Evolutionary conservation across 2,113 vertebrate species (phyloP), one percentile per base, ranked within the genome.

Genomic region (Channa maculata): DNA sequence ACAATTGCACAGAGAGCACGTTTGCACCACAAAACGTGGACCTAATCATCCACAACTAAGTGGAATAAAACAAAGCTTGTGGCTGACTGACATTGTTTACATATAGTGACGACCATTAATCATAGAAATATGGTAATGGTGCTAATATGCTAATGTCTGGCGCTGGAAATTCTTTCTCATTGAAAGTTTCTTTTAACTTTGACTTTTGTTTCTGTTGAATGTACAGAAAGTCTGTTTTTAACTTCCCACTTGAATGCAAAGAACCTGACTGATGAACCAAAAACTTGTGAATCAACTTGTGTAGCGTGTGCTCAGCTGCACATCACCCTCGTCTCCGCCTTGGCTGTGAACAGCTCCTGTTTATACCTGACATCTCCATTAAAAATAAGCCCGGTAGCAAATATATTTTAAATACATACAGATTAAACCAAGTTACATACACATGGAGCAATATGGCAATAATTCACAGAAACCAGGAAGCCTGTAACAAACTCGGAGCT

Each of bases 391-490:
- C 43, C n/a, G 34, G 65, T 13, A 66, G 59, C 24, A 24, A 39
- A 69, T 60, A 76, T 70, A 84, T 84, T 82, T 75, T 75, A 63
- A 71, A 57, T 1, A 11, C 68, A 52, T 66, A 45, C 66, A 82
- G 66, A 76, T 86, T 86, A 78, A 86, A 64, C 59, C 58, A 62
- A 71, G 77, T 66, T 80, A 75, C 78, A 86, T 64, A 38, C 51
- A 0, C 11, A 6, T 49, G 0, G 10, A 63, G 79, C 76, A 88
- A 83, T 86, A 65, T 88, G 86, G 86, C 88, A 89, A 63, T 89
- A 91, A 88, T 91, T 91, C 88, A 88, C 67, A 8, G 15, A 57
- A 75, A 83, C 80, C 82, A 84, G 74, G 78, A 88, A 86, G 83
- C 62, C 43, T 67, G 79, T 79, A 84, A 83, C 80, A 65, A 50